Conservation (phyloP, 2,113 vertebrate genomes). For the Paramisgurnus dabryanus region DNA sequence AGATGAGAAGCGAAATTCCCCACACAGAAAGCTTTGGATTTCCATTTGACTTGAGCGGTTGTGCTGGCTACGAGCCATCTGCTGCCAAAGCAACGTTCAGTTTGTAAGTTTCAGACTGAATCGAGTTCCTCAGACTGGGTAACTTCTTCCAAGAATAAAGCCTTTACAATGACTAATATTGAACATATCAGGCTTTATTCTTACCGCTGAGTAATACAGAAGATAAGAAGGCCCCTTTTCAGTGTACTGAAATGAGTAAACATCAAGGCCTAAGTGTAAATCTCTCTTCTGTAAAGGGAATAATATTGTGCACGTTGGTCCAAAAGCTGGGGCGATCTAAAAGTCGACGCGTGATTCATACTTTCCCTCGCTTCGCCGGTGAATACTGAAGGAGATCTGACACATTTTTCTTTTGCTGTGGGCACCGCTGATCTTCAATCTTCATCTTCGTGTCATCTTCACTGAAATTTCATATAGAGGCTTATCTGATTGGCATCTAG, state of each 20-base stretch:
- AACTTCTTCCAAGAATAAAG: constrained; percentile 77
- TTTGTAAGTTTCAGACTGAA: constrained; percentile 77
- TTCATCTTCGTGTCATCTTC: constrained; percentile 39
- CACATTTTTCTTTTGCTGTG: not conserved
- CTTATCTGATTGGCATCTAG: constrained; percentile 36
- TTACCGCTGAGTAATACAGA: constrained; percentile 75
- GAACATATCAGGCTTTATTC: constrained; percentile 39
- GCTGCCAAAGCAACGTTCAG: constrained; percentile 35
- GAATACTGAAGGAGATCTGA: constrained; percentile 7
- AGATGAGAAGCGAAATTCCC: constrained; percentile 12
- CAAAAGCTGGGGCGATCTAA: constrained; percentile 61
- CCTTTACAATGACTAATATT: constrained; percentile 56
- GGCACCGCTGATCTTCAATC: not conserved
- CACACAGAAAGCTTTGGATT: constrained; percentile 48
- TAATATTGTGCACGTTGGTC: constrained; percentile 45
- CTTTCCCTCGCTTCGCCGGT: constrained; percentile 41
- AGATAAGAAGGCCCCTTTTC: constrained; percentile 62
- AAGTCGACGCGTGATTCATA: constrained; percentile 67
- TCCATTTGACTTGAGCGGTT: constrained; percentile 47
- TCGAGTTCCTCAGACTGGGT: constrained; percentile 75
- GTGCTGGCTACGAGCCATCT: constrained; percentile 3
- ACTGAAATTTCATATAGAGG: constrained; percentile 41
- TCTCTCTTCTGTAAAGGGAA: constrained; percentile 35
- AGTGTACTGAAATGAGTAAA: constrained; percentile 46
- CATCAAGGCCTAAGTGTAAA: constrained; percentile 15